Percentiles rank a stretch among this genome's conserved stretches.
These are phyloP conservation scores for Coreius guichenoti DNA, from an alignment of 2,797 vertebrate species.

Conservation along the genomic window DNA sequence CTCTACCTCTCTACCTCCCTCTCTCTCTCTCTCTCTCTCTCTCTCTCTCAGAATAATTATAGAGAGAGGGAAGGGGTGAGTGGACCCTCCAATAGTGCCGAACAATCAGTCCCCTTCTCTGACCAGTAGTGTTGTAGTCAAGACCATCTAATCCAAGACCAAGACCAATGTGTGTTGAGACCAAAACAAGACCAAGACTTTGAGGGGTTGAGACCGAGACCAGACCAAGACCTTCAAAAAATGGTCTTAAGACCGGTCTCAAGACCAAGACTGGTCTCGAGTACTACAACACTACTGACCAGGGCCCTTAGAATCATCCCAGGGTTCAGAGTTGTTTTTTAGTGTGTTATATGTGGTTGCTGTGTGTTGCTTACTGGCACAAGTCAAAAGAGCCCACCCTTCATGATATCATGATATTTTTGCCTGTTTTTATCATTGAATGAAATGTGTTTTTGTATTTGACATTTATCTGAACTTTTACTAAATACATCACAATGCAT, in stretches of 20 bases:
- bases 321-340: background rate
- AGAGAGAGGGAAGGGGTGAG: background rate
- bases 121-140: background rate
- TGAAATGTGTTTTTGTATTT: background rate
- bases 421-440: background rate
- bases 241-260: no score
- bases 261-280: no score
- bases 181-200: no score
- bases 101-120: background rate
- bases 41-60: background rate
- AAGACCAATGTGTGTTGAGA: no score
- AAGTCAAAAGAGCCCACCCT: background rate
- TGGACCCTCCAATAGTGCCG: background rate
- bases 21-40: constrained; percentile 35
- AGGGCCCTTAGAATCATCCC: background rate
- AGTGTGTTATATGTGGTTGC: background rate
- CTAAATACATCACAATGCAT: background rate
- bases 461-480: background rate
- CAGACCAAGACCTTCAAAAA: no score
- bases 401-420: background rate
- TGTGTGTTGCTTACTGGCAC: background rate
- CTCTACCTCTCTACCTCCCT: constrained; percentile 27
- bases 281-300: no score
- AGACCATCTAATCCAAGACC: no score
- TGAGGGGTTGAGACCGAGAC: no score